Evolutionary conservation across 2,888 invertebrate genomes (phyloP).

Genomic region (Athalia rosae): DNA sequence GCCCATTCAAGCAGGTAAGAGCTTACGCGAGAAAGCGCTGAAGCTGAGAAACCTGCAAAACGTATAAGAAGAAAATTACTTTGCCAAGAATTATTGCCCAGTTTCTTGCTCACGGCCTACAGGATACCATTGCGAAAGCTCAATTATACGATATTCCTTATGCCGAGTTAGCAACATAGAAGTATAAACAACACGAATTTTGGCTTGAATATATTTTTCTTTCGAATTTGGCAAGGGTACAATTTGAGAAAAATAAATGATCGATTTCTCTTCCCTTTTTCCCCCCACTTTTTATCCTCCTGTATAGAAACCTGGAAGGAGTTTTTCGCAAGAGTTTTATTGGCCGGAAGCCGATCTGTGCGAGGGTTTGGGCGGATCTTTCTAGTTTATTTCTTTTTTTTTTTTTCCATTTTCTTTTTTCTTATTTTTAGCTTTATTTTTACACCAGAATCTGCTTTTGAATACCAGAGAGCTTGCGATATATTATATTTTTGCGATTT

Average conservation of each 20-base stretch:
- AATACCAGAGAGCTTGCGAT: not conserved
- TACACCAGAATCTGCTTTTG: conserved; percentile 29
- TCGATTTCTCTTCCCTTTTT: not conserved
- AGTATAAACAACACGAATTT: no score
- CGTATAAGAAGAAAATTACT: no score
- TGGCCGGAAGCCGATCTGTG: conserved; percentile 13
- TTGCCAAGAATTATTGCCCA: no score
- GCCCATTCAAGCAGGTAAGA: conserved; percentile 54
- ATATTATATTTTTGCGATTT: conserved; percentile 14
- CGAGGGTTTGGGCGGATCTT: conserved; percentile 4
- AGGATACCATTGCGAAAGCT: no score
- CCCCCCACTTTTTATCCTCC: not conserved
- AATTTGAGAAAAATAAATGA: not conserved
- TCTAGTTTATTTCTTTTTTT: not conserved
- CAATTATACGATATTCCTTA: no score
- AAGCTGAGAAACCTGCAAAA: not conserved
- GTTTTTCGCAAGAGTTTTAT: conserved; percentile 17
- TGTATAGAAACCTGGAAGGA: not conserved
- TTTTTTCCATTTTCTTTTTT: not conserved
- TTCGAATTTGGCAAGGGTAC: no score
- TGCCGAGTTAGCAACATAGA: no score
- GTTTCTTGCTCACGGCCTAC: no score
- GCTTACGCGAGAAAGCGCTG: not conserved
- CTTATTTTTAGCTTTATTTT: not conserved
- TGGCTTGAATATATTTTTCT: no score